Evolutionary conservation across 1,140 invertebrate genomes (phyloP).

Genomic region (Drosophila arizonae): DNA sequence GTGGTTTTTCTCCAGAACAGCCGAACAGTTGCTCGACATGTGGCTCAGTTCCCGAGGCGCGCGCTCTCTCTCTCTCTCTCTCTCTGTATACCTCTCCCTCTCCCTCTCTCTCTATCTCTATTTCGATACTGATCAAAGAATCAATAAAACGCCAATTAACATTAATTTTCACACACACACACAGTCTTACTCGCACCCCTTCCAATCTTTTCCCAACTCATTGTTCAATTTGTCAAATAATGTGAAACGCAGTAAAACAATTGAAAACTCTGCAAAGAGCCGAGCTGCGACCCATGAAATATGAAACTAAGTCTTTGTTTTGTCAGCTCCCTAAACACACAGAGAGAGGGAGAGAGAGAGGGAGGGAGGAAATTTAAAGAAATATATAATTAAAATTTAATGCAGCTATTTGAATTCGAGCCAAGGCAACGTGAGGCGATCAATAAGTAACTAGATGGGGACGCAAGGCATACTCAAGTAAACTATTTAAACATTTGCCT

Average conservation of each 20-base stretch:
- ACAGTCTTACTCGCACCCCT: not conserved
- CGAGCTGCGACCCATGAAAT: constrained; percentile 33
- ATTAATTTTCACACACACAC: constrained; percentile 61
- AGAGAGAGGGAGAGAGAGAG: not conserved
- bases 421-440: constrained; percentile 7
- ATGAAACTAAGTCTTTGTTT: constrained; percentile 53
- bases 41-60: constrained; percentile 18
- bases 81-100: not conserved
- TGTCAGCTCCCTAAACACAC: constrained; percentile 30
- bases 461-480: constrained; percentile 20
- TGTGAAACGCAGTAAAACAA: constrained; percentile 58
- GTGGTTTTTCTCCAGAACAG: constrained; percentile 36
- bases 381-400: constrained; percentile 56
- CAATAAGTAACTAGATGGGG: constrained; percentile 35
- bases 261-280: constrained; percentile 37
- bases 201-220: constrained; percentile 20
- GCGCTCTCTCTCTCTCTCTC: not conserved
- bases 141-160: constrained; percentile 65
- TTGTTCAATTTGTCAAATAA: constrained; percentile 65
- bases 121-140: constrained; percentile 43
- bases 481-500: constrained; percentile 41
- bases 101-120: not conserved
- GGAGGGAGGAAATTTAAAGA: constrained; percentile 11
- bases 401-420: constrained; percentile 47
- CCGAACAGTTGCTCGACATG: constrained; percentile 7